Percentiles rank a stretch among this genome's conserved stretches.
Conservation (phyloP, 2,113 vertebrate genomes). For the Anolis sagrei region DNA sequence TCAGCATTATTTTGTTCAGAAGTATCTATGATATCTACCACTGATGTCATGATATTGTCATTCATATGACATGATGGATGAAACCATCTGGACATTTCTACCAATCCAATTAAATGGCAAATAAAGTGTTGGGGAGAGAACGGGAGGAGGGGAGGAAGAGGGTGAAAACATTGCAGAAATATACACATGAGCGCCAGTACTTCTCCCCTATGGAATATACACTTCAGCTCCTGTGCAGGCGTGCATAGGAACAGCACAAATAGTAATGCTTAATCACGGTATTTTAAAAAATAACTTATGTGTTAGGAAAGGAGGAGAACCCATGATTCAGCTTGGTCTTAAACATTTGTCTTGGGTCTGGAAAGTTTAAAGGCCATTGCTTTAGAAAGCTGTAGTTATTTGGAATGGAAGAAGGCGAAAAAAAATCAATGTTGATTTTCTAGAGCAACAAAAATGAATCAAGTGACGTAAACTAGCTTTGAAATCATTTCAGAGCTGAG, state of each 20-base stretch:
- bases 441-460: not conserved
- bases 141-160: not conserved
- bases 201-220: not conserved
- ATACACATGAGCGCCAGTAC: not conserved
- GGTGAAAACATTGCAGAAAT: not conserved
- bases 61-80: not conserved
- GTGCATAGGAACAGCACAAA: not conserved
- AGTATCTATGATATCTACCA: not conserved
- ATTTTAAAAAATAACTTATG: not conserved
- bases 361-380: constrained; percentile 10
- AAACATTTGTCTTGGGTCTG: not conserved
- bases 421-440: not conserved
- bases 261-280: not conserved
- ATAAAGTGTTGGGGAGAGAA: not conserved
- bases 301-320: not conserved
- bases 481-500: not conserved
- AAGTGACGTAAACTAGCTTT: not conserved
- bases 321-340: not conserved
- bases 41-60: not conserved
- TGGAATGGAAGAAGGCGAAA: not conserved
- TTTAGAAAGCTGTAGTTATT: not conserved
- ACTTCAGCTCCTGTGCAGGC: not conserved
- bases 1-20: not conserved
- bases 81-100: not conserved
- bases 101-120: not conserved